phyloP scores from a whole-genome alignment of 1,140 invertebrate species.

The Pteromalus puparum region DNA sequence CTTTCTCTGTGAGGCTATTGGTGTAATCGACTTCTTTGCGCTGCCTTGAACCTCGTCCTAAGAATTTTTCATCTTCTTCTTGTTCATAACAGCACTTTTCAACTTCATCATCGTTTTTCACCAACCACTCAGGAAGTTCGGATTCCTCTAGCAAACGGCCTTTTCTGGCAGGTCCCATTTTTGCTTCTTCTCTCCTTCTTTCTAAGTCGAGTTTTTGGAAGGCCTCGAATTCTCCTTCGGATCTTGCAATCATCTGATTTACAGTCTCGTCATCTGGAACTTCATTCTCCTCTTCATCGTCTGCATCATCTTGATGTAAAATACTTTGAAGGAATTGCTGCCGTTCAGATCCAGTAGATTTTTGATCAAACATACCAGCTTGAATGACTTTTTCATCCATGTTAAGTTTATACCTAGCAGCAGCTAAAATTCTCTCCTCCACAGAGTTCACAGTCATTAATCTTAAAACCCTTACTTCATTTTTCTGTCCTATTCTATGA shows the following conservation, averaged over 20 bases:
- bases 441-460: constrained; percentile 99
- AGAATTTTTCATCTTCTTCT: constrained; percentile 84
- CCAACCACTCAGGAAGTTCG: constrained; percentile 96
- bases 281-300: constrained; percentile 98
- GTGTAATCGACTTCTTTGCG: constrained; percentile 99
- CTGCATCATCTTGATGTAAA: constrained; percentile 93
- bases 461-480: constrained; percentile 96
- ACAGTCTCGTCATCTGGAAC: constrained; percentile 99
- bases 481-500: constrained; percentile 98
- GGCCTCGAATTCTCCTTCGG: constrained; percentile 94
- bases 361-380: constrained; percentile 99
- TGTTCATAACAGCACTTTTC: constrained; percentile 88
- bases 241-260: constrained; percentile 98
- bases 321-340: constrained; percentile 97
- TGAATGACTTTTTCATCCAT: constrained; percentile 99
- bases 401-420: constrained; percentile 94
- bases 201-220: constrained; percentile 97
- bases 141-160: constrained; percentile 94
- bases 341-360: constrained; percentile 97
- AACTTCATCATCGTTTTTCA: constrained; percentile 96
- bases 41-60: constrained; percentile 92
- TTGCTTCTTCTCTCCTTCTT: constrained; percentile 89
- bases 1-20: constrained; percentile 96
- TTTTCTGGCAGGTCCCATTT: constrained; percentile 83
- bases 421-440: constrained; percentile 97